Percentiles rank a stretch among this genome's conserved stretches.
phyloP scores from a whole-genome alignment of 2,888 invertebrate species.

The Parnassius orleans region DNA sequence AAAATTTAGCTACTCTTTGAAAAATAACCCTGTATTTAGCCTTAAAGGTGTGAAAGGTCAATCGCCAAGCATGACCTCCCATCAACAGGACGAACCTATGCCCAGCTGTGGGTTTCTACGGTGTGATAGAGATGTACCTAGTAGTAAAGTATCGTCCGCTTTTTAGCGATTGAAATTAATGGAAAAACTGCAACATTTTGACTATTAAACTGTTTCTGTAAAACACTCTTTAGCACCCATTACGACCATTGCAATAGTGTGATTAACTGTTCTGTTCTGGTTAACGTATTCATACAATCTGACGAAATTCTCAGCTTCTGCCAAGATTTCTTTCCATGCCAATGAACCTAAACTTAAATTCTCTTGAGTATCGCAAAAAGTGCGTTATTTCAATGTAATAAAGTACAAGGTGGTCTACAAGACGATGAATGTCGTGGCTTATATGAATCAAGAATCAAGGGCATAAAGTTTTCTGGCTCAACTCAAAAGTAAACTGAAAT shows the following conservation, averaged over 20 bases:
- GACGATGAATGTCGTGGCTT: neutral
- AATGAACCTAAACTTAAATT: slow-evolving; percentile 58
- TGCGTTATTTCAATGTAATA: slow-evolving; percentile 33
- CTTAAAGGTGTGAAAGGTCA: too few relatives aligned
- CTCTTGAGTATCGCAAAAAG: slow-evolving; percentile 32
- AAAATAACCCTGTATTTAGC: too few relatives aligned
- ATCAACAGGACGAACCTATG: too few relatives aligned
- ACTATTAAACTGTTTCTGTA: too few relatives aligned
- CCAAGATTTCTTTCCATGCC: slow-evolving; percentile 74
- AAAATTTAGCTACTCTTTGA: too few relatives aligned
- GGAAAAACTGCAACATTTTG: too few relatives aligned
- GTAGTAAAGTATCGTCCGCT: too few relatives aligned
- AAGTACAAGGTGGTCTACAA: slow-evolving; percentile 24
- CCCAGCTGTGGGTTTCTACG: too few relatives aligned
- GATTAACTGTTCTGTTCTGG: slow-evolving; percentile 46
- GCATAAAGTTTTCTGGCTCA: slow-evolving; percentile 28
- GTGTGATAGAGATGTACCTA: too few relatives aligned
- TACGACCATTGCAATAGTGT: slow-evolving; percentile 2
- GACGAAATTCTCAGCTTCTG: slow-evolving; percentile 67
- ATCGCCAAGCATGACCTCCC: too few relatives aligned
- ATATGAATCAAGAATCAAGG: slow-evolving; percentile 21
- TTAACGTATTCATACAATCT: slow-evolving; percentile 62
- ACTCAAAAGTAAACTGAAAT: slow-evolving; percentile 15
- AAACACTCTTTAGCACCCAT: too few relatives aligned
- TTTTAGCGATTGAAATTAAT: too few relatives aligned